phyloP scores from a whole-genome alignment of 2,888 invertebrate genomes.

The Sepiola atlantica region DNA sequence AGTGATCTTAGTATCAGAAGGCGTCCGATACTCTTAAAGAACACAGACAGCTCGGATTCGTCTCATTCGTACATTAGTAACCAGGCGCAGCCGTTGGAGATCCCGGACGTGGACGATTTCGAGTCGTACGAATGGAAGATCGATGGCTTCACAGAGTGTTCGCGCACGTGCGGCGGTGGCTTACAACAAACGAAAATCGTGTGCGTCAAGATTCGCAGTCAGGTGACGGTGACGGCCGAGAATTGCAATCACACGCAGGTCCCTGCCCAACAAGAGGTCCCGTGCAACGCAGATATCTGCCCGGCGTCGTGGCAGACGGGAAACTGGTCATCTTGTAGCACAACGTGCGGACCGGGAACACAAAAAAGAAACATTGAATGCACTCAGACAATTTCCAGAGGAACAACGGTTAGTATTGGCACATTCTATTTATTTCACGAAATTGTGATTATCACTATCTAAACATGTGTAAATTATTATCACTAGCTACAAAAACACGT shows the following conservation, averaged over 20 bases:
- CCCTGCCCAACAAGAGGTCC: slow-evolving; percentile 40
- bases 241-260: slow-evolving; percentile 41
- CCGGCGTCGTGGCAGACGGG: slow-evolving; percentile 40
- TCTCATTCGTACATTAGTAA: neutral
- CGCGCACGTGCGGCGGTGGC: slow-evolving; percentile 44
- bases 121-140: slow-evolving; percentile 47
- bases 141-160: slow-evolving; percentile 44
- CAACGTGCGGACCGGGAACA: slow-evolving; percentile 44
- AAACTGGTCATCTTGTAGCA: slow-evolving; percentile 41
- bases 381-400: slow-evolving; percentile 16
- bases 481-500: too few species aligned
- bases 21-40: neutral
- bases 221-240: slow-evolving; percentile 48
- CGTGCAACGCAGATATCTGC: slow-evolving; percentile 41
- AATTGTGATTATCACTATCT: neutral
- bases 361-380: slow-evolving; percentile 44
- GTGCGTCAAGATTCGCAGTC: slow-evolving; percentile 46
- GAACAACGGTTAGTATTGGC: neutral
- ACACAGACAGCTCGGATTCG: neutral
- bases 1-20: neutral
- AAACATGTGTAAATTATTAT: too few species aligned
- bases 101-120: neutral
- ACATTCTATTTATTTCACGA: neutral
- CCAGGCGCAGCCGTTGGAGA: neutral
- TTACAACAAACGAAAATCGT: slow-evolving; percentile 46